Percentiles rank a stretch among this genome's conserved stretches.
Evolutionary conservation across 2,797 vertebrate species (phyloP).

Genomic region (Chiloscyllium punctatum): DNA sequence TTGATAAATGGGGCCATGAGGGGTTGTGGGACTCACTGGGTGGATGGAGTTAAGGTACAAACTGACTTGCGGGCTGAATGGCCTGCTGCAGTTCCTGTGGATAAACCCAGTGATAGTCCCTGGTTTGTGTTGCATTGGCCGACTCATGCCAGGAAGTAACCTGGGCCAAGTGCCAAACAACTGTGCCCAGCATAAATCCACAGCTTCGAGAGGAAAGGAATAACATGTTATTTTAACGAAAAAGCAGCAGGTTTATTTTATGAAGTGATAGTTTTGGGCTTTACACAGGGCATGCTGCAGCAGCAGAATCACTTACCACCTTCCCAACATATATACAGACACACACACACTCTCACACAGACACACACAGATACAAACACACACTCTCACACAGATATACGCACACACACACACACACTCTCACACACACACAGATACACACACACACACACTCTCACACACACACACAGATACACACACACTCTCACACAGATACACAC

Average conservation of each 20-base stretch:
- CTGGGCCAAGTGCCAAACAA: neutral
- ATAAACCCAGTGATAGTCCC: neutral
- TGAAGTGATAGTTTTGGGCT: neutral
- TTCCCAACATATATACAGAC: too few species aligned
- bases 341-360: too few species aligned
- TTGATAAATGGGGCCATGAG: neutral
- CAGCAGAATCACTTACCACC: neutral
- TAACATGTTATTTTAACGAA: neutral
- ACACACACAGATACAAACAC: too few species aligned
- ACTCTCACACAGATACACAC: too few species aligned
- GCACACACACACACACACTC: too few species aligned
- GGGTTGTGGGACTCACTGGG: neutral
- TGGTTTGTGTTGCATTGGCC: neutral
- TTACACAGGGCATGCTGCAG: neutral
- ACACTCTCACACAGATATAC: too few species aligned
- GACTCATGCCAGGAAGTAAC: neutral
- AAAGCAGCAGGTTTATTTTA: neutral
- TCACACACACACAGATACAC: too few species aligned
- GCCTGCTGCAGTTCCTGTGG: neutral
- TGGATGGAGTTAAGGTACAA: neutral
- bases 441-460: too few species aligned
- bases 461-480: too few species aligned
- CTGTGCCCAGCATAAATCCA: neutral
- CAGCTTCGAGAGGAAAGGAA: neutral
- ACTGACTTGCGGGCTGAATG: neutral